Evolutionary conservation across 2,113 vertebrate genomes (phyloP).

Genomic region (Pteruthius melanotis): DNA sequence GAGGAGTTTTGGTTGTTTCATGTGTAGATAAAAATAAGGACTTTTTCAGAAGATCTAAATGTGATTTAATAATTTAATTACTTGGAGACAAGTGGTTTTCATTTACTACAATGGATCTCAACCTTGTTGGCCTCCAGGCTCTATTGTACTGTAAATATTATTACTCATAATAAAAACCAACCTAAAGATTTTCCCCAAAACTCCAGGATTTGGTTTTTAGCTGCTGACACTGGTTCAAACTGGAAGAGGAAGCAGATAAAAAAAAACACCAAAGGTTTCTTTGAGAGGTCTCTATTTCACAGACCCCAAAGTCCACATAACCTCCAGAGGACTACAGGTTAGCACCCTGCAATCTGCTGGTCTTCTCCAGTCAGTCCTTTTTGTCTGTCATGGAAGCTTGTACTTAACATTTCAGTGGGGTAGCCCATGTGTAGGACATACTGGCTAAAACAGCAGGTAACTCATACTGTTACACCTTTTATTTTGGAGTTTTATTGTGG

Average conservation of each 20-base stretch:
- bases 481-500: background rate
- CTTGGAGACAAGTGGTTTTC: constrained; percentile 46
- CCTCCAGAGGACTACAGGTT: background rate
- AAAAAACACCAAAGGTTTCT: background rate
- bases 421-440: background rate
- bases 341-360: background rate
- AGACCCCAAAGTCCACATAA: background rate
- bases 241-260: constrained; percentile 2
- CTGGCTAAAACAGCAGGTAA: background rate
- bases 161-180: constrained; percentile 48
- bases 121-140: constrained; percentile 45
- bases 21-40: constrained; percentile 26
- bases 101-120: constrained; percentile 56
- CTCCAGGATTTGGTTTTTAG: background rate
- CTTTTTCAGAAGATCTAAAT: constrained; percentile 38
- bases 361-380: background rate
- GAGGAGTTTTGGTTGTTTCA: constrained; percentile 11
- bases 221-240: background rate
- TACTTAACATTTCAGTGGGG: background rate
- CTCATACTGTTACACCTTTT: background rate
- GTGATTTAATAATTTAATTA: constrained; percentile 54
- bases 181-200: constrained; percentile 7
- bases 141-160: constrained; percentile 60
- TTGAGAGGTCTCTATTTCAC: background rate
- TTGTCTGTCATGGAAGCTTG: background rate